These are phyloP conservation scores for Melozone crissalis DNA, from an alignment of 2,113 vertebrate species.

Conservation along the genomic window DNA sequence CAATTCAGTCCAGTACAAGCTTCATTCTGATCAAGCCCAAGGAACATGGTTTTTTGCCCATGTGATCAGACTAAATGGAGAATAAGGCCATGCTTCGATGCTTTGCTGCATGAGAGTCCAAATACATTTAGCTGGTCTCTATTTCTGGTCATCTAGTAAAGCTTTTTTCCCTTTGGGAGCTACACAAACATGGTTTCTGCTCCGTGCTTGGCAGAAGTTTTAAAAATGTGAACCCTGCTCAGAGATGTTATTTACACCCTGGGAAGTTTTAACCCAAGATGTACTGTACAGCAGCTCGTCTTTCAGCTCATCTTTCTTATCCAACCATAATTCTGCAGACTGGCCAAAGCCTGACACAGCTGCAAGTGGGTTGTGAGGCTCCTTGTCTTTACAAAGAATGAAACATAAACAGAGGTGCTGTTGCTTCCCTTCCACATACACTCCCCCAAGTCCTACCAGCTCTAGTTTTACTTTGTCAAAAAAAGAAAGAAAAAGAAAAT, in stretches of 20 bases:
- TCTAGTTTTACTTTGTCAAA: not conserved
- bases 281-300: not conserved
- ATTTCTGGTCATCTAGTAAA: not conserved
- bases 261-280: not conserved
- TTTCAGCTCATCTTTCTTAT: not conserved
- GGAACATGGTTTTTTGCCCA: not conserved
- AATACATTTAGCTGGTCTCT: not conserved
- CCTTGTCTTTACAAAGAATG: not conserved
- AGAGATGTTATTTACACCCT: not conserved
- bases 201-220: not conserved
- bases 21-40: not conserved
- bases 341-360: not conserved
- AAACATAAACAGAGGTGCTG: not conserved
- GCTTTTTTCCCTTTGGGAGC: not conserved
- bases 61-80: fast-evolving
- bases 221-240: not conserved
- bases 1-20: not conserved
- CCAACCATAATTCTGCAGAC: not conserved
- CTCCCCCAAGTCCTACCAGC: not conserved
- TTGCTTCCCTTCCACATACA: not conserved
- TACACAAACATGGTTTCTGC: not conserved
- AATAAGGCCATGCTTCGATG: not conserved
- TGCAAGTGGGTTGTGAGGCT: not conserved
- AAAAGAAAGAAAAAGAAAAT: not conserved
- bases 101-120: not conserved